A percentile compares a stretch with the other conserved stretches of the same genome.
These are phyloP conservation scores for Gymnobelideus leadbeateri DNA, from an alignment of 2,113 vertebrate species.

Conservation along the genomic window DNA sequence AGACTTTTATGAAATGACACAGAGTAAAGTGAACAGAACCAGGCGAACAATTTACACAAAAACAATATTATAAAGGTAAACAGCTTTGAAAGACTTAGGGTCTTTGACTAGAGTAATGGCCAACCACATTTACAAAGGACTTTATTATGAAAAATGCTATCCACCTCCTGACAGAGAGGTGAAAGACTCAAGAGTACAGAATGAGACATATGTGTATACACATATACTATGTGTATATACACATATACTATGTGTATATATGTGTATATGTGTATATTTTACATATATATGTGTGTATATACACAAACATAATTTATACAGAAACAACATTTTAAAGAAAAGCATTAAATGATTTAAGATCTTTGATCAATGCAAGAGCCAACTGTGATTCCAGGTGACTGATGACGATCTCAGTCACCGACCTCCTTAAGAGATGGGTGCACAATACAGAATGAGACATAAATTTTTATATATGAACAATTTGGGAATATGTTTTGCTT, in stretches of 20 bases:
- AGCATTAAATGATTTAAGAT: background rate
- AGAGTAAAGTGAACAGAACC: background rate
- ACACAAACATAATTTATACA: too few relatives aligned
- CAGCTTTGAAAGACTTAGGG: too few relatives aligned
- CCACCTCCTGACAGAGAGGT: background rate
- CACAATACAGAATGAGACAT: background rate
- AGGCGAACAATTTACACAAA: background rate
- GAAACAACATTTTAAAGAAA: background rate
- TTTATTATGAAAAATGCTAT: background rate
- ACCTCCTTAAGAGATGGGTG: background rate
- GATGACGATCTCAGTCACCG: background rate
- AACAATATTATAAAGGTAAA: too few relatives aligned
- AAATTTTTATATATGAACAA: background rate
- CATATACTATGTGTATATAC: too few relatives aligned
- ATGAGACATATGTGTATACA: background rate
- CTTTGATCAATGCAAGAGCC: background rate
- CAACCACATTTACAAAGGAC: too few relatives aligned
- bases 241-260: too few relatives aligned
- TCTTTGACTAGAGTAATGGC: too few relatives aligned
- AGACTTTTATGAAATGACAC: background rate
- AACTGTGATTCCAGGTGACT: background rate
- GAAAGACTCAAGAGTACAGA: background rate
- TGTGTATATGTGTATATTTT: too few relatives aligned
- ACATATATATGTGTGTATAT: too few relatives aligned
- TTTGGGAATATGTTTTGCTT: background rate